Evolutionary conservation across 2,797 vertebrate species (phyloP).

Genomic region (Leucoraja ocellata): DNA sequence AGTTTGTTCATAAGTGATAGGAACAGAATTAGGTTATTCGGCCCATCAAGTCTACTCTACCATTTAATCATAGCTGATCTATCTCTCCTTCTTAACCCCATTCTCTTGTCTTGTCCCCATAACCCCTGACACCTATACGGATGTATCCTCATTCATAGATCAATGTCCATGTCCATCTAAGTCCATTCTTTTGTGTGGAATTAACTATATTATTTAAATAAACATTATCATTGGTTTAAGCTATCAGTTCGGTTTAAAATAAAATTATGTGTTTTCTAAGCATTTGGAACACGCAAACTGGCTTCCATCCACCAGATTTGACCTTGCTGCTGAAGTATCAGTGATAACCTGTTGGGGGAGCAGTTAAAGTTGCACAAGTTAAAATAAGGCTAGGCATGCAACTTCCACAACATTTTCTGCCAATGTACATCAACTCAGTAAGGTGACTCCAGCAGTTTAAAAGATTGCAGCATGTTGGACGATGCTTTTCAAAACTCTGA

Average conservation of each 20-base stretch:
- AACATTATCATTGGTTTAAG: not conserved
- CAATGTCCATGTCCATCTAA: not conserved
- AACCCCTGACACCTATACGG: too few relatives aligned
- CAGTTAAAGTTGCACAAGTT: not conserved
- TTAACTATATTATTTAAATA: not conserved
- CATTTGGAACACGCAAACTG: not conserved
- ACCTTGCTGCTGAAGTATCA: not conserved
- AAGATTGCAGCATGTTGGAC: not conserved
- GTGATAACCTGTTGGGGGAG: conserved; percentile 21
- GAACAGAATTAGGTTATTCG: too few relatives aligned
- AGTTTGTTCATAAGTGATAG: not conserved
- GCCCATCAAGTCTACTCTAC: too few relatives aligned
- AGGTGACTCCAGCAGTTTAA: not conserved
- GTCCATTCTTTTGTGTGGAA: not conserved
- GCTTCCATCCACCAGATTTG: not conserved
- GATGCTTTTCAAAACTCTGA: not conserved
- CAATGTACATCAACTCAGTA: not conserved
- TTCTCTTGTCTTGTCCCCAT: too few relatives aligned
- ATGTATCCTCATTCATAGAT: not conserved
- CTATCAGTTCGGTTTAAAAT: not conserved
- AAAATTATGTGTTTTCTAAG: not conserved
- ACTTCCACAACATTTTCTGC: not conserved
- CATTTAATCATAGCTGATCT: too few relatives aligned
- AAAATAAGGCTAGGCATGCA: not conserved
- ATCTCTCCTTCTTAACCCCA: too few relatives aligned